A percentile compares a stretch with the other conserved stretches of the same genome.
Evolutionary conservation across 2,888 invertebrate genomes (phyloP).

Genomic region (Allacma fusca): DNA sequence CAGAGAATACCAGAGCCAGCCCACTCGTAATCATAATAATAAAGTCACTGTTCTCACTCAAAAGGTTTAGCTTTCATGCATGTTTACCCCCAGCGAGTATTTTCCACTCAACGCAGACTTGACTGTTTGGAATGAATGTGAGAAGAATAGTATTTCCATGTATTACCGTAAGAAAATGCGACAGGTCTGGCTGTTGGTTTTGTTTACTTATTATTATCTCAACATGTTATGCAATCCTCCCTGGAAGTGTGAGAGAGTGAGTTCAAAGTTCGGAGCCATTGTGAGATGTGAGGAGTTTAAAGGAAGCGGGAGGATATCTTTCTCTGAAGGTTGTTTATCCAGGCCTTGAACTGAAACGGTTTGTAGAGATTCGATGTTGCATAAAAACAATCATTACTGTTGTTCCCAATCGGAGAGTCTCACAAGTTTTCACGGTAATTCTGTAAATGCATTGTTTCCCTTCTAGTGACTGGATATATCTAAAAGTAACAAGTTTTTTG

Average conservation of each 20-base stretch:
- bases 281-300: neutral
- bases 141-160: no score
- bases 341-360: conserved; percentile 7
- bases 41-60: conserved; percentile 15
- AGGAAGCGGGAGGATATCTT: conserved; percentile 1
- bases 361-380: conserved; percentile 16
- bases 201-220: no score
- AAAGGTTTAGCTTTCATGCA: conserved; percentile 24
- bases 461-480: no score
- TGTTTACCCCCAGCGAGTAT: conserved; percentile 4
- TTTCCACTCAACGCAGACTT: conserved; percentile 21
- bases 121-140: no score
- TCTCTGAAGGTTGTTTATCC: neutral
- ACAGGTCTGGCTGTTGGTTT: no score
- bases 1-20: conserved; percentile 19
- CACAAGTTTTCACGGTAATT: no score
- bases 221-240: no score
- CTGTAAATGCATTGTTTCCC: no score
- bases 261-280: conserved; percentile 41
- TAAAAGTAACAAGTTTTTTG: no score
- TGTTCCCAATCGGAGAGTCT: no score
- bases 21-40: conserved; percentile 32
- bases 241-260: neutral
- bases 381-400: conserved; percentile 24
- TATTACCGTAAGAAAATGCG: no score